These are phyloP conservation scores for Solenodon paradoxus DNA, from an alignment of 2,113 vertebrate species.

Conservation along the genomic window DNA sequence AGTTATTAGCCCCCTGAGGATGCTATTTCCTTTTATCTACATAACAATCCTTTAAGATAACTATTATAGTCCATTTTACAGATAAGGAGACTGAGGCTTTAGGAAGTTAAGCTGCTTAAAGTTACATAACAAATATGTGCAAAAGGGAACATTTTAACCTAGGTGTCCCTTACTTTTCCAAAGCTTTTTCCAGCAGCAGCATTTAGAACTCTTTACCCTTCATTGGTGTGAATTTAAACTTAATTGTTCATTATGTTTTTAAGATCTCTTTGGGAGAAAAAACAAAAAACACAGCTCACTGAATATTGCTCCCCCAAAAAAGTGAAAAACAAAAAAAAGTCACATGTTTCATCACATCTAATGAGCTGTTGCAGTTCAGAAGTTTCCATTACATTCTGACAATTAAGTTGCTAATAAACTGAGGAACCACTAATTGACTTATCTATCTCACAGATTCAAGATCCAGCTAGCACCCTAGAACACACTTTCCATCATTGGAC, in stretches of 20 bases:
- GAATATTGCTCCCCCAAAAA: conserved; percentile 71
- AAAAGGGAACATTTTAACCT: neutral
- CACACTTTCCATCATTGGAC: conserved; percentile 56
- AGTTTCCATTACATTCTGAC: conserved; percentile 79
- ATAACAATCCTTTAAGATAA: neutral
- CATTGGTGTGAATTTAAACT: neutral
- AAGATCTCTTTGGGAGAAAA: conserved; percentile 17
- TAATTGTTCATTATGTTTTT: conserved; percentile 58
- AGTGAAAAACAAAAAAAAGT: conserved; percentile 58
- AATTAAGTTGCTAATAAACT: conserved; percentile 83
- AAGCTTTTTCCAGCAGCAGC: neutral
- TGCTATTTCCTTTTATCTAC: neutral
- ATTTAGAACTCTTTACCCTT: neutral
- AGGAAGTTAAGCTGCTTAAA: neutral
- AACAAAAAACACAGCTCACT: neutral
- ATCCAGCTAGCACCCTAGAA: conserved; percentile 71
- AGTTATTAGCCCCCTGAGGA: neutral
- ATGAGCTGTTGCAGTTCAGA: conserved; percentile 79
- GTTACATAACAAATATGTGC: neutral
- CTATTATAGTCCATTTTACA: neutral
- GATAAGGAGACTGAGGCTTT: neutral
- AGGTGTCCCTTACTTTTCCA: neutral
- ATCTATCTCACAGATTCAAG: conserved; percentile 68
- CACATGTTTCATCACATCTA: conserved; percentile 71
- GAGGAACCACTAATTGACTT: conserved; percentile 78